Base-by-base conservation (phyloP, 2,888 invertebrate species). In the Noctua janthe region DNA sequence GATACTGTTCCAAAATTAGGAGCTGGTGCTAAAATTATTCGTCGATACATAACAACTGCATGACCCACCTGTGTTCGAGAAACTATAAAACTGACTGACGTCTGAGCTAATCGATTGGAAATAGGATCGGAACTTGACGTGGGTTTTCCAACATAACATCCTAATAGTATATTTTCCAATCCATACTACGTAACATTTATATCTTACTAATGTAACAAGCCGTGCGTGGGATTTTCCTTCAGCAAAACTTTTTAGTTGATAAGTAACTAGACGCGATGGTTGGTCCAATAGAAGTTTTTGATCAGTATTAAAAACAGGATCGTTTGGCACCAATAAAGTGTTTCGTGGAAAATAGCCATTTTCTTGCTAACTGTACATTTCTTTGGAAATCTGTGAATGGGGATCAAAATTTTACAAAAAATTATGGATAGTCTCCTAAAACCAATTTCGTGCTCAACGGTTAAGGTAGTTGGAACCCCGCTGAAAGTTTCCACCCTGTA, bases 1-100 rank as follows among this genome's bases (percentile, higher is more conserved):
- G 70, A 79, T 84, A 88, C 77, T 84, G 88, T 85, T 89, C 88
- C 81, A 87, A 80, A 88, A 87, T 90, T 90, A 89, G 86, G 71
- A 76, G 13, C 64, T 39, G 43, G 72, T 69, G 84, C 88, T 87
- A 89, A 85, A 90, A 81, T 87, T 82, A 83, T 76, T 73, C 81
- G 47, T 15, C 7, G 47, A 74, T 71, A 66, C 75, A 86, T 74
- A 84, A 84, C 81, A 69, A 73, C 72, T 72, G 77, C 67, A 80
- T 78, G 74, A 80, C 78, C 81, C 83, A 89, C 87, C 88, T 89
- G 82, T 76, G 76, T 82, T 78, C 54, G 43, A 72, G 77, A 17
- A 83, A 81, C 88, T 11, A 84, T 85, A 80, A 87, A 89, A 74
- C 81, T 78, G 72, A 70, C 56, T 76, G 81, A 83, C 83, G 83